Base-by-base conservation (phyloP, 2,797 vertebrate genomes). In the Gallirallus australis region DNA sequence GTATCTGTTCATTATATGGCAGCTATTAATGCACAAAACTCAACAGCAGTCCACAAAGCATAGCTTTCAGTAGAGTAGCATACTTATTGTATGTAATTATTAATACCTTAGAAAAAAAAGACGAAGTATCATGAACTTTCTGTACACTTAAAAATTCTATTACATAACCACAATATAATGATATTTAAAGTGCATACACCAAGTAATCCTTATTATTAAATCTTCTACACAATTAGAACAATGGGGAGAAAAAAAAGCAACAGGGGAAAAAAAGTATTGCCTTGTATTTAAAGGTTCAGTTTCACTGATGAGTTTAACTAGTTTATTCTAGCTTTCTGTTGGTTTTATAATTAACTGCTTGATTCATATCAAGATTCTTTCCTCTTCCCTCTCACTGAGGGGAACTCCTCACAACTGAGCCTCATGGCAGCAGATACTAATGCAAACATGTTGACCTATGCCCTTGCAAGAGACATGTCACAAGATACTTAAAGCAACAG, bases 361-460 rank as follows among this genome's bases (percentile, higher is more conserved):
- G 59, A 75, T 24, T 92, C 42, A 37, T 72, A 69, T 66, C 50
- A 76, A 66, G 60, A 80, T 77, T 87, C 54, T 57, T 54, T 75
- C 60, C 50, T 86, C 69, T 89, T 89, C 56, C 53, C 63, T 82
- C 47, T 69, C 28, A 70, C 35, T 83, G 42, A 42, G 17, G 42
- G 42, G 42, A 42, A 42, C 77, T 73, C 68, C 84, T 79, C 82
- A 95, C 54, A 79, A 72, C 52, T 75, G 78, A 94, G 54, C 39
- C 53, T 70, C 68, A 37, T 54, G 27, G 86, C 81, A 94, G 70
- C 47, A 94, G 52, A 82, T n/a, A 82, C 59, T 87, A 89, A 91
- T 7, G 68, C 60, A 86, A 94, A 89, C 57, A 78, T 7, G 31
- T 48, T 82, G 86, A 93, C 65, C 69, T 88, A 81, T 20, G 42